Base-by-base conservation (phyloP, 2,888 invertebrate species). In the Coecobrya sp. region DNA sequence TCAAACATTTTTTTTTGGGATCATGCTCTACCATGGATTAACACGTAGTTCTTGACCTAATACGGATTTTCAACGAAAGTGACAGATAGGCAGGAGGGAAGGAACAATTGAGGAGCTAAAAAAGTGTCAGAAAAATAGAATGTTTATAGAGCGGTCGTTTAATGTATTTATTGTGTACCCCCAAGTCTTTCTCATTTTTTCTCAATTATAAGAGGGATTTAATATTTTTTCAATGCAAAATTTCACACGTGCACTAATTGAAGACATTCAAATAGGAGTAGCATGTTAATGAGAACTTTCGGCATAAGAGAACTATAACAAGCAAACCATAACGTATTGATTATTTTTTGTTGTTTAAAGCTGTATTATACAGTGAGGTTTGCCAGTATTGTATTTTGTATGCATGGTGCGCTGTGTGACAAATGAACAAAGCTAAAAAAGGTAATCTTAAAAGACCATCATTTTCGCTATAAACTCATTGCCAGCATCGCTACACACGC, bases 41-140 rank as follows among this genome's bases (percentile, higher is more conserved):
- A 79, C 52, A 49, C 27, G 86, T 70, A 86, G 86, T 27, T 86
- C 86, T 68, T 86, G 86, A 86, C 86, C 86, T 86, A 86, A 70
- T 86, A 86, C 86, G 86, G 86, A 68, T 49, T 70, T 86, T 65
- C 52, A 68, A 25, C 27, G 68, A 86, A 70, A 85, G 84, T 85
- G 84, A 85, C 45, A 36, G 10, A 62, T 52, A 49, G 42, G 42
- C 42, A 84, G 73, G 45, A 45, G 45, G 49, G 52, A 70, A 49
- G 25, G 76, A 5, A 73, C 70, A 84, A 65, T 84, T 10, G 49
- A 84, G 62, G n/a, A 27, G 25, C 5, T 25, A 65, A 30, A 62
- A 30, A 84, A 84, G 84, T 84, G 84, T 65, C 84, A 84, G 30
- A 65, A 81, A 79, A 55, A 52, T 55, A 22, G 27, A 19, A 42